phyloP scores from a whole-genome alignment of 2,888 invertebrate species.

The Temnothorax rugatulus region DNA sequence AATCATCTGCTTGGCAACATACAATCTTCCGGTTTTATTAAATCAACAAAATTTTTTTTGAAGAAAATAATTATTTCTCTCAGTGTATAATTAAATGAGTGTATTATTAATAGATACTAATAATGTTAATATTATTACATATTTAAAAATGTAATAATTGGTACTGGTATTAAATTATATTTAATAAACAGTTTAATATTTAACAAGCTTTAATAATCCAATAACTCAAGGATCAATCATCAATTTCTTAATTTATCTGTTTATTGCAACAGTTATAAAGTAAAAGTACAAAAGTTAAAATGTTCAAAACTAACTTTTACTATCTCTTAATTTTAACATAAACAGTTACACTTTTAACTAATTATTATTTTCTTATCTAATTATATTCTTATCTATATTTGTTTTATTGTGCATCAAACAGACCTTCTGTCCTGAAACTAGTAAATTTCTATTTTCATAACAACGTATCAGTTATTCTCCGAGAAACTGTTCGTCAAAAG shows the following conservation, averaged over 20 bases:
- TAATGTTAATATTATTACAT: background rate
- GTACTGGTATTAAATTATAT: background rate
- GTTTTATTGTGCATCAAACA: background rate
- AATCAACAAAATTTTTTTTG: too few species aligned
- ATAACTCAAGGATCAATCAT: background rate
- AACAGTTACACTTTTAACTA: background rate
- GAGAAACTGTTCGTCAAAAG: background rate
- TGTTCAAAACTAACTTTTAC: background rate
- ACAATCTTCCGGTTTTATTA: too few species aligned
- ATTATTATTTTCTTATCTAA: background rate
- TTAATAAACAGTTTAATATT: background rate
- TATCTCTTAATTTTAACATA: background rate
- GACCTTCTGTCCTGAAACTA: too few species aligned
- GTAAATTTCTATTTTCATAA: background rate
- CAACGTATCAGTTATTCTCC: background rate
- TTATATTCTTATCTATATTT: background rate
- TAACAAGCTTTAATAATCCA: background rate
- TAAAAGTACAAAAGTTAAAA: background rate
- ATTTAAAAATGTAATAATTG: background rate
- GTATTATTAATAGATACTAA: too few species aligned
- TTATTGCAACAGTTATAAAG: background rate
- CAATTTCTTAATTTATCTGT: background rate
- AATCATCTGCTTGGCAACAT: too few species aligned
- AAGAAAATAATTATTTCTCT: too few species aligned
- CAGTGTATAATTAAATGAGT: too few species aligned